Evolutionary conservation across 2,797 vertebrate genomes (phyloP).

Genomic region (Leptodactylus fallax): DNA sequence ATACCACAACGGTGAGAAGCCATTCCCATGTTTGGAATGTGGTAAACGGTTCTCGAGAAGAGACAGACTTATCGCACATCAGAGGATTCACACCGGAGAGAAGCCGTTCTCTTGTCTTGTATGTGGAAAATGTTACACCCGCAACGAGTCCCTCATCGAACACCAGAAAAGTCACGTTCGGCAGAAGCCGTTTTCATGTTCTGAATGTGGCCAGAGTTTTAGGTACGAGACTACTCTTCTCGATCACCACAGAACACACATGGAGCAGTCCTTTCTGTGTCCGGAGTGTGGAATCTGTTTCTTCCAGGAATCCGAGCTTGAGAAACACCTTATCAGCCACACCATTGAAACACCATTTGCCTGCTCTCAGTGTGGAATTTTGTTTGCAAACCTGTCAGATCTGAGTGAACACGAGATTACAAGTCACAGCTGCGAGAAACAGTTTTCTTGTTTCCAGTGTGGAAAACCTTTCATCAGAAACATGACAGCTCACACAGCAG

Average conservation of each 20-base stretch:
- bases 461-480: not conserved
- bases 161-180: constrained; percentile 15
- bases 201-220: constrained; percentile 3
- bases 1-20: constrained; percentile 54
- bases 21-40: constrained; percentile 58
- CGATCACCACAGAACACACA: constrained; percentile 66
- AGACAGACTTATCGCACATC: not conserved
- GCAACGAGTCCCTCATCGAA: not conserved
- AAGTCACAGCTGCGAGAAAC: not conserved
- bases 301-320: not conserved
- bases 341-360: not conserved
- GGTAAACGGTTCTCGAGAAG: constrained; percentile 47
- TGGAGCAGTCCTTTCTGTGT: constrained; percentile 10
- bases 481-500: not conserved
- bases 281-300: not conserved
- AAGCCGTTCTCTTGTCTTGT: constrained; percentile 59
- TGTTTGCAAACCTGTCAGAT: not conserved
- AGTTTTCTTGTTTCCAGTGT: not conserved
- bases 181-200: constrained; percentile 23
- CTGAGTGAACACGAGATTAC: not conserved
- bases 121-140: constrained; percentile 57
- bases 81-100: constrained; percentile 43
- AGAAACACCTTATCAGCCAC: not conserved
- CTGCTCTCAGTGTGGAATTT: not conserved
- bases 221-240: not conserved